Evolutionary conservation across 35 echinoderm and acorn worm genomes (phyloP).

Genomic region (Diadema setosum): DNA sequence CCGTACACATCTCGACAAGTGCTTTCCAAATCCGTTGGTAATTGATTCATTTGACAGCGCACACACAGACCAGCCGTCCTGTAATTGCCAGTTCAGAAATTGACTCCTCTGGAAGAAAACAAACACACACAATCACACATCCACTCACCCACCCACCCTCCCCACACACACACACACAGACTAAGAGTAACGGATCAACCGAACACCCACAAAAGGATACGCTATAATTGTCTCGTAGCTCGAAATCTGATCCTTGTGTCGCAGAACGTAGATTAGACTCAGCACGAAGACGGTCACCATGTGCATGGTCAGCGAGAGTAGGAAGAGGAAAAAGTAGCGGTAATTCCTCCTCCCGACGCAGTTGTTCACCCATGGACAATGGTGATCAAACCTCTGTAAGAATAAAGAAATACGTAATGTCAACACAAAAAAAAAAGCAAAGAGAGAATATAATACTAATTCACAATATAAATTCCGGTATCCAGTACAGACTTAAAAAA

Average conservation of each 20-base stretch:
- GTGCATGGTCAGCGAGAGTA: conserved; percentile 88
- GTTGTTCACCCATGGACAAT: conserved; percentile 99
- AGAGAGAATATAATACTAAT: too few relatives aligned
- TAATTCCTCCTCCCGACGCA: conserved; percentile 96
- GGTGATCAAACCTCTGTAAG: conserved; percentile 96
- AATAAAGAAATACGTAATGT: background rate
- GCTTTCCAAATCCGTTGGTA: too few relatives aligned
- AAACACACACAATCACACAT: too few relatives aligned
- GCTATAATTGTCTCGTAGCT: conserved; percentile 61
- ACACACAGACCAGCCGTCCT: too few relatives aligned
- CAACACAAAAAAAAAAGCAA: background rate
- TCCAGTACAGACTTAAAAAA: too few relatives aligned
- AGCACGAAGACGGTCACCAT: conserved; percentile 95
- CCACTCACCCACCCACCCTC: too few relatives aligned
- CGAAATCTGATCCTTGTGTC: conserved; percentile 24
- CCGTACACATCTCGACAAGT: too few relatives aligned
- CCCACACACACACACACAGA: background rate
- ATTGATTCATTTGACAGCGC: too few relatives aligned
- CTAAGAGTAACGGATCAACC: background rate
- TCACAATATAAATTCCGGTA: too few relatives aligned
- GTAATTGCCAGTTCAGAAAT: too few relatives aligned
- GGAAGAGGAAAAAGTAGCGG: conserved; percentile 95
- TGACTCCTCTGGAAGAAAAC: too few relatives aligned
- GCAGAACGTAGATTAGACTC: conserved; percentile 72
- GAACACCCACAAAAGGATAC: conserved; percentile 79